Base-by-base conservation (phyloP, 2,888 invertebrate species). In the Paralinhomoeus sp. region DNA sequence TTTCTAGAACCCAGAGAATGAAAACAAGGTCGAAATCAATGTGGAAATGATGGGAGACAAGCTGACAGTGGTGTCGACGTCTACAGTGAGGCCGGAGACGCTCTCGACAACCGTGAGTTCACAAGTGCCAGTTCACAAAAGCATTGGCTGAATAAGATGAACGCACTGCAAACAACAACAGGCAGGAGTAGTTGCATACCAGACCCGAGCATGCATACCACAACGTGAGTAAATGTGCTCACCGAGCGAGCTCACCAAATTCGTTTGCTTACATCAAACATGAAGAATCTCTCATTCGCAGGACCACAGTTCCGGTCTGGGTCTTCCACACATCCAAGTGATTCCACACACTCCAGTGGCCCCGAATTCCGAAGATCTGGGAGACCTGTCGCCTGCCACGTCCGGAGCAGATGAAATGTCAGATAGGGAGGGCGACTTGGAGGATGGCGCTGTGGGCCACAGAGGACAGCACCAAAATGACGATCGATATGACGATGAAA, bases 401-500 rank as follows among this genome's bases (percentile, higher is more conserved):
- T 60, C 59, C 9, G 58, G 60, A 33, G 60, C 58, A 1, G 60
- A 60, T 41, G 57, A 57, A 37, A 43, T 51, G 44, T 56, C 56
- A 1, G 56, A 57, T 21, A 47, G 48, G 22, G 55, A 57, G 21
- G 54, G 55, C 9, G 48, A 50, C n/a, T 43, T 41, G 18, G 49
- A 27, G 27, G 27, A 27, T 12, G 27, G 27, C 7, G 27, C 27
- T 27, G 27, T 27, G 12, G 22, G n/a, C 24, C 3, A 23, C 12
- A 21, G 21, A 40, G 9, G 7, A 13, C 22, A 24, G 9, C 41
- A n/a, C 9, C 21, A 18, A 23, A 3, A 39, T 3, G 23, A 39
- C 7, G 37, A 24, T 3, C 17, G 75, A 77, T 56, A 75, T 74
- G 40, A 40, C 41, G 24, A 51, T 50, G 1, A 48, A 50, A 23